A percentile compares a stretch with the other conserved stretches of the same genome.
Conservation (phyloP, 2,113 vertebrate genomes). For the Brachionichthys hirsutus region DNA sequence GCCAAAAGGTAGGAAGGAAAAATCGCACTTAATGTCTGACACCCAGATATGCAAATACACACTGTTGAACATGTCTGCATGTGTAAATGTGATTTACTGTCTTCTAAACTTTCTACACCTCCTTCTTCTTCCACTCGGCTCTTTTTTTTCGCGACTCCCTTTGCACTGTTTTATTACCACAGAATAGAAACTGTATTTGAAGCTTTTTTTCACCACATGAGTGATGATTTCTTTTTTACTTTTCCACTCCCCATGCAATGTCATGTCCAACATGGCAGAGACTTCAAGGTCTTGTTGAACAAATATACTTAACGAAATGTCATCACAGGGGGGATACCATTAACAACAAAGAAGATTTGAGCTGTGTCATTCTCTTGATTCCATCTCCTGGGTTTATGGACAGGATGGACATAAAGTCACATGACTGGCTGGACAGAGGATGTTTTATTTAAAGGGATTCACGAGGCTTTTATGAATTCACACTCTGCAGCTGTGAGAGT, state of each 20-base stretch:
- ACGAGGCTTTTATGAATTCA: too few species aligned
- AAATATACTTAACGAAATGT: slow-evolving; percentile 59
- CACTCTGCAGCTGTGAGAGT: too few species aligned
- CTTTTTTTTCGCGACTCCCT: slow-evolving; percentile 1
- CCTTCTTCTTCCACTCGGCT: slow-evolving; percentile 4
- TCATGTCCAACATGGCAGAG: slow-evolving; percentile 22
- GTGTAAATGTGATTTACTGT: slow-evolving; percentile 14
- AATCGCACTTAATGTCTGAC: slow-evolving; percentile 30
- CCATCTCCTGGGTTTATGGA: slow-evolving; percentile 58
- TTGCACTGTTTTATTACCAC: slow-evolving; percentile 20
- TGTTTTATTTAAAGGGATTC: too few species aligned
- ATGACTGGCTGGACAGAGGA: slow-evolving; percentile 20
- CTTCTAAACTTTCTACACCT: slow-evolving; percentile 9
- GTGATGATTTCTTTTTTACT: slow-evolving; percentile 8
- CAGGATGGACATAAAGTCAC: slow-evolving; percentile 56
- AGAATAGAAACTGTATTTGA: background rate
- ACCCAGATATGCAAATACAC: slow-evolving; percentile 33
- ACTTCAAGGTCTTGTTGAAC: slow-evolving; percentile 41
- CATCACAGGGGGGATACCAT: slow-evolving; percentile 11
- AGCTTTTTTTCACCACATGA: too few species aligned
- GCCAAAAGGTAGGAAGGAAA: slow-evolving; percentile 30
- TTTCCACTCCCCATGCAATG: slow-evolving; percentile 18
- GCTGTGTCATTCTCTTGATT: slow-evolving; percentile 26
- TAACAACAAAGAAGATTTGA: slow-evolving; percentile 51
- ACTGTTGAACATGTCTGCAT: slow-evolving; percentile 33